A percentile compares a stretch with the other conserved stretches of the same genome.
These are phyloP conservation scores for Steinernema carpocapsae DNA, from an alignment of 2,888 invertebrate species.

Conservation along the genomic window DNA sequence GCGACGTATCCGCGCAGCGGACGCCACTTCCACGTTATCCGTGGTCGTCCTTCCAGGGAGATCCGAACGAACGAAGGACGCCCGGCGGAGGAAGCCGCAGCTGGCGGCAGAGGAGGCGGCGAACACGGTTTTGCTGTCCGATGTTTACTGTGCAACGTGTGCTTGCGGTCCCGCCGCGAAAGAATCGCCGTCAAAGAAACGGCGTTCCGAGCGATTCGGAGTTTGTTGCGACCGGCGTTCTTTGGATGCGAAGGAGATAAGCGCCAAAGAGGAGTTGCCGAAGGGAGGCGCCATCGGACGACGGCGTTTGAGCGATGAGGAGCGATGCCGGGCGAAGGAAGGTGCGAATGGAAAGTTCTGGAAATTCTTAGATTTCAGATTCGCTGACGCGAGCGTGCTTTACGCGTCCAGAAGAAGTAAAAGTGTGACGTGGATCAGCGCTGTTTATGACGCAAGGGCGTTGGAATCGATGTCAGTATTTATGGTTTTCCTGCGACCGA, in stretches of 20 bases:
- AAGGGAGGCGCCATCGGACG: not conserved
- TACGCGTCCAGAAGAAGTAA: no score
- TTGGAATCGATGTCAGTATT: no score
- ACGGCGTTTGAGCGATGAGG: not conserved
- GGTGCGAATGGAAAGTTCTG: no score
- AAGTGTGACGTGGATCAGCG: no score
- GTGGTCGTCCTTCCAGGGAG: not conserved
- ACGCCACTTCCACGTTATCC: not conserved
- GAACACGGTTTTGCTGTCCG: not conserved
- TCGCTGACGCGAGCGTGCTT: no score
- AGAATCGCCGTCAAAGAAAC: not conserved
- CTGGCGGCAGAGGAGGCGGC: not conserved
- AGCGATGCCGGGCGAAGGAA: not conserved
- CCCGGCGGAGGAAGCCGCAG: not conserved
- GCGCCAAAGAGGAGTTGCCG: not conserved
- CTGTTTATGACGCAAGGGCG: no score
- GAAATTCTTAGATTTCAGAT: no score
- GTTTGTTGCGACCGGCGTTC: not conserved
- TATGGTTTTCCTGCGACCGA: no score
- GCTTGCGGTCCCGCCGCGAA: constrained; percentile 25
- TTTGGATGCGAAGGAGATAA: not conserved
- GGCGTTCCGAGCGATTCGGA: not conserved
- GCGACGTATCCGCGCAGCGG: not conserved
- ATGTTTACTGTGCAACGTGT: constrained; percentile 28
- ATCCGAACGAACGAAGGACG: not conserved